phyloP scores from a whole-genome alignment of 2,113 vertebrate species.

The Monarcha castaneiventris region DNA sequence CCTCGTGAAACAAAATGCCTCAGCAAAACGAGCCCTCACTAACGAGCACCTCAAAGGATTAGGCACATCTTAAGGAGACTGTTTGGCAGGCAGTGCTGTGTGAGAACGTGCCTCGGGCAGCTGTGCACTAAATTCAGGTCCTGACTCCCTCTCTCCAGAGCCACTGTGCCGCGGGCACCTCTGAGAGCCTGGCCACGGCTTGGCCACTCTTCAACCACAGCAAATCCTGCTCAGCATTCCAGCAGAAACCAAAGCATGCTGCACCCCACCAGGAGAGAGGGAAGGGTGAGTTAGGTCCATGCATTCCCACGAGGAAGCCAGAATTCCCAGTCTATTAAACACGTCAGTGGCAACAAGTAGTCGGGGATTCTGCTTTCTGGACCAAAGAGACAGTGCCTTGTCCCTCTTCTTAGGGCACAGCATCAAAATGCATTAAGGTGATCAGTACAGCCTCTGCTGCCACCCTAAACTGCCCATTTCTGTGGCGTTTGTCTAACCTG shows the following conservation, averaged over 20 bases:
- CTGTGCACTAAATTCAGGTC: not conserved
- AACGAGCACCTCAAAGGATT: constrained; percentile 37
- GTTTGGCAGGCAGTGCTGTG: not conserved
- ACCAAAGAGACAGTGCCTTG: not conserved
- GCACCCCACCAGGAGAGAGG: not conserved
- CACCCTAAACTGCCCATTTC: not conserved
- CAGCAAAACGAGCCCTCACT: constrained; percentile 1
- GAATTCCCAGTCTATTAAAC: not conserved
- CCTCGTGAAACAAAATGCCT: not conserved
- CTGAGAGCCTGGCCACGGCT: not conserved
- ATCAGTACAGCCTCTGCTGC: not conserved
- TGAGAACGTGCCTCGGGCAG: not conserved
- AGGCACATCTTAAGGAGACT: not conserved
- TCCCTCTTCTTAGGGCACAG: not conserved
- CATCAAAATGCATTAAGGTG: not conserved
- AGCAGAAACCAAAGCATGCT: not conserved
- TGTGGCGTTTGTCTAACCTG: not conserved
- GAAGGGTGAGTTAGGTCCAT: not conserved
- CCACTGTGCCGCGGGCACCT: not conserved
- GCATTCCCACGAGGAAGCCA: not conserved
- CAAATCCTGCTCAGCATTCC: not conserved
- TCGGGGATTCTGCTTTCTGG: accelerated
- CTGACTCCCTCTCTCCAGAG: not conserved
- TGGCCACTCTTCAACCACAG: not conserved
- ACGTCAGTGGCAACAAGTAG: not conserved